phyloP scores from a whole-genome alignment of 2,888 invertebrate species.

The Drosophila rubida region DNA sequence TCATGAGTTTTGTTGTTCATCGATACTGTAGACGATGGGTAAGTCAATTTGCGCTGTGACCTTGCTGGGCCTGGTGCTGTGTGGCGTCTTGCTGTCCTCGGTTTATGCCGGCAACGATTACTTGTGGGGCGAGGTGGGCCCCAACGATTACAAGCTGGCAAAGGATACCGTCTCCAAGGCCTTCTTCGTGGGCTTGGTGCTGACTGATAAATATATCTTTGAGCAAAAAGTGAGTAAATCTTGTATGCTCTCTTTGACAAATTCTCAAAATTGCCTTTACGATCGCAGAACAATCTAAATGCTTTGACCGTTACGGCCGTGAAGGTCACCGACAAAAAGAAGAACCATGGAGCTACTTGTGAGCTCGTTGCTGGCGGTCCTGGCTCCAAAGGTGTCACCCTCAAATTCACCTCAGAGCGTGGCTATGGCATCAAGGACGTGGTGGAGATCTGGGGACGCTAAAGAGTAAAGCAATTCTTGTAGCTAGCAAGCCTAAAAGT shows the following conservation, averaged over 20 bases:
- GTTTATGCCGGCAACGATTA: slow-evolving; percentile 69
- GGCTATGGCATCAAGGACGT: slow-evolving; percentile 83
- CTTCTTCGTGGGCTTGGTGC: slow-evolving; percentile 65
- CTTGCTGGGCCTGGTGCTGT: slow-evolving; percentile 33
- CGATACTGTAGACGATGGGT: slow-evolving; percentile 18
- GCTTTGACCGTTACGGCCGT: slow-evolving; percentile 74
- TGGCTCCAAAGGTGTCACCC: slow-evolving; percentile 82
- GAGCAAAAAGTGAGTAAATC: slow-evolving; percentile 66
- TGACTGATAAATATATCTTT: slow-evolving; percentile 67
- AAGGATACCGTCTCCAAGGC: slow-evolving; percentile 69
- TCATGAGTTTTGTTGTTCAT: slow-evolving; percentile 19
- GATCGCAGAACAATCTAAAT: slow-evolving; percentile 53
- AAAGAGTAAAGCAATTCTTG: background rate
- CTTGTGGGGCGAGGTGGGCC: slow-evolving; percentile 69
- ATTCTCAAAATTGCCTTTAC: background rate
- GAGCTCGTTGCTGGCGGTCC: slow-evolving; percentile 84
- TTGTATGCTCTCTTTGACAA: background rate
- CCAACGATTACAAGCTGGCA: slow-evolving; percentile 68
- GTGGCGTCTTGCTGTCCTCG: slow-evolving; percentile 39
- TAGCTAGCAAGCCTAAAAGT: slow-evolving; percentile 35
- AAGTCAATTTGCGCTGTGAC: slow-evolving; percentile 19
- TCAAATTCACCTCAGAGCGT: slow-evolving; percentile 85
- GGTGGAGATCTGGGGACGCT: slow-evolving; percentile 73
- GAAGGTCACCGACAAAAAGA: slow-evolving; percentile 61
- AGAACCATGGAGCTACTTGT: slow-evolving; percentile 83